Evolutionary conservation across 2,113 vertebrate genomes (phyloP), one percentile per base, ranked within the genome.

Genomic region (Microcebus griseorufus): DNA sequence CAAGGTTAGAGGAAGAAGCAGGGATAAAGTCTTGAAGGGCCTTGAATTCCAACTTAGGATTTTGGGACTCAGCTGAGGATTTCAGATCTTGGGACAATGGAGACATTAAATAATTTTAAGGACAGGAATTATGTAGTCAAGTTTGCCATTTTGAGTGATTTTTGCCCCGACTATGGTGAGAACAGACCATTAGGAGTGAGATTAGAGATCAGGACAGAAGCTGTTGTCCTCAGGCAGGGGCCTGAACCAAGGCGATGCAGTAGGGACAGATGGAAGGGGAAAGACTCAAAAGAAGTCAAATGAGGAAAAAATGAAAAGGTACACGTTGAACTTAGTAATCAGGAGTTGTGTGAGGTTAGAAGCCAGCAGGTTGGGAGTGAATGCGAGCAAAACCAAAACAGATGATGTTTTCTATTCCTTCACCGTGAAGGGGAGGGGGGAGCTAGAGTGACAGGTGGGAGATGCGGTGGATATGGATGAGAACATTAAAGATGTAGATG

Each of bases 41-140:
- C 17, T 58, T 97, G 72, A 75, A 67, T 70, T 76, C 53, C 23
- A 79, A 62, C 18, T 82, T 53, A 84, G 72, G 17, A 51, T 83
- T 5, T 69, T 58, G 58, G 55, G n/a, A 69, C 34, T 89, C 72
- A 75, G 23, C 20, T 58, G 51, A 90, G 53, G 80, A 94, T 13
- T 45, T 86, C 53, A 42, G 55, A 83, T 67, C 14, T 95, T 92
- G 39, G n/a, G n/a, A 62, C 34, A 51, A 76, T 22, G 76, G 25
- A 6, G 4, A 62, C n/a, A 45, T 29, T 55, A 34, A 39, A 48
- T 29, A 92, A 67, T 60, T 76, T 92, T 78, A 73, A 96, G 32
- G 18, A 48, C 73, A 91, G 37, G 34, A 82, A 32, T 10, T 37
- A 48, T 4, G 0, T 65, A 51, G 32, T 58, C 45, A 45, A 29